These are phyloP conservation scores for Andrena trimmerana DNA, from an alignment of 2,888 invertebrate genomes.

Conservation along the genomic window DNA sequence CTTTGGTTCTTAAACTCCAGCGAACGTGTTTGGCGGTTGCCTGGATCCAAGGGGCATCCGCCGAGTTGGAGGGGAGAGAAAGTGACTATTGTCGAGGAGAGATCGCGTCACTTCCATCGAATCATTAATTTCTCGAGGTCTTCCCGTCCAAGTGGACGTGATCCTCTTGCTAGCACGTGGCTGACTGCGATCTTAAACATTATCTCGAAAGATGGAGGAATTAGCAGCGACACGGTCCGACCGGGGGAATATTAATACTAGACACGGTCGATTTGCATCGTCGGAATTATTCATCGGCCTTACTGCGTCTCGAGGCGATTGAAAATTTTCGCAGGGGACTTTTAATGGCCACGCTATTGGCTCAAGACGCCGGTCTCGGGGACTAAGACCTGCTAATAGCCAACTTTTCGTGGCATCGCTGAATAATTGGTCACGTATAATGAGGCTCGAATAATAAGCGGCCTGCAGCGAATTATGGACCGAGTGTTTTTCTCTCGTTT, in stretches of 20 bases:
- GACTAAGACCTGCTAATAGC: not conserved
- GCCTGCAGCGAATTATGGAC: not conserved
- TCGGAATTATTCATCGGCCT: conserved; percentile 47
- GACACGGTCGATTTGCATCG: conserved; percentile 46
- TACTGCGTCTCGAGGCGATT: conserved; percentile 13
- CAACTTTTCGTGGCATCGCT: conserved; percentile 19
- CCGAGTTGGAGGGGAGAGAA: too few species aligned
- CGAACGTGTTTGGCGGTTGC: too few species aligned
- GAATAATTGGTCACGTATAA: conserved; percentile 11
- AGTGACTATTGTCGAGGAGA: too few species aligned
- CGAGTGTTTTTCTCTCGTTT: not conserved
- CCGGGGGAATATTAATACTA: conserved; percentile 39
- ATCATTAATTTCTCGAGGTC: too few species aligned
- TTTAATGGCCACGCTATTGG: conserved; percentile 1
- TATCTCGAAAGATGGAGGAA: conserved; percentile 28
- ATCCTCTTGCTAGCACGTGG: not conserved
- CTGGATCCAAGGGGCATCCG: too few species aligned
- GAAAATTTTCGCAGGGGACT: conserved; percentile 26
- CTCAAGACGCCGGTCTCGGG: not conserved
- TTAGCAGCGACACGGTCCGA: conserved; percentile 24
- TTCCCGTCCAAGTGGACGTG: not conserved
- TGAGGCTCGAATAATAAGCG: conserved; percentile 3
- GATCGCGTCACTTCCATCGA: too few species aligned
- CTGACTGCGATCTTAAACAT: conserved; percentile 20
- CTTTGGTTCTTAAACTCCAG: too few species aligned